A percentile compares a stretch with the other conserved stretches of the same genome.
These are phyloP conservation scores for Nyctalus aviator DNA, from an alignment of 2,797 vertebrate species.

Conservation along the genomic window DNA sequence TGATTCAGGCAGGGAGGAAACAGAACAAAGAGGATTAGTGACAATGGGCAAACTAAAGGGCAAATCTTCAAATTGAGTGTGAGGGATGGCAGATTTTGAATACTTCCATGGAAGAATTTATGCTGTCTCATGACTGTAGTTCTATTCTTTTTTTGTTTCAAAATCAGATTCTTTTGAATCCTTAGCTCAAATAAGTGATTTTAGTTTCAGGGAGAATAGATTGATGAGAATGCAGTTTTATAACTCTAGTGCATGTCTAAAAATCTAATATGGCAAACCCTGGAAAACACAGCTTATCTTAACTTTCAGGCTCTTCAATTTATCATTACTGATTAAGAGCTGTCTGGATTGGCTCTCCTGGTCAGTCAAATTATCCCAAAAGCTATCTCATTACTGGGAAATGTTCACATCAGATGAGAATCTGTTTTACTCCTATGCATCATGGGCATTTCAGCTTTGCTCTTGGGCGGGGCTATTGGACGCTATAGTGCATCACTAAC, in stretches of 20 bases:
- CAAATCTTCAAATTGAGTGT: slow-evolving; percentile 55
- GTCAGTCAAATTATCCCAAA: slow-evolving; percentile 52
- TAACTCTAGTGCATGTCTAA: slow-evolving; percentile 32
- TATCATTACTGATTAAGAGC: slow-evolving; percentile 41
- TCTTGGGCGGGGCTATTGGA: background rate
- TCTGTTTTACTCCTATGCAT: background rate
- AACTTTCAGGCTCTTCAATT: slow-evolving; percentile 54
- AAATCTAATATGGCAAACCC: slow-evolving; percentile 46
- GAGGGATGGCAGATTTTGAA: slow-evolving; percentile 21
- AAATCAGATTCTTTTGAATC: slow-evolving; percentile 33
- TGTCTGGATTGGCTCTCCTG: slow-evolving; percentile 47
- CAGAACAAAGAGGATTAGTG: slow-evolving; percentile 53
- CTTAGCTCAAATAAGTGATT: slow-evolving; percentile 45
- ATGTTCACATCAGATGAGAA: slow-evolving; percentile 19
- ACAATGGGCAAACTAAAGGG: background rate
- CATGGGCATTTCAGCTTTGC: background rate
- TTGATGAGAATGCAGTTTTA: slow-evolving; percentile 51
- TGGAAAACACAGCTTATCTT: slow-evolving; percentile 54
- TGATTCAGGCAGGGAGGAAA: slow-evolving; percentile 20
- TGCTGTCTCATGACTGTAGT: slow-evolving; percentile 34
- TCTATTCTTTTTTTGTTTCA: slow-evolving; percentile 44
- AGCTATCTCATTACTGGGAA: slow-evolving; percentile 44
- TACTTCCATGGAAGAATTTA: background rate
- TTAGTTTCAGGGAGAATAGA: slow-evolving; percentile 8
- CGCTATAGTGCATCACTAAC: background rate